Percentiles rank a stretch among this genome's conserved stretches.
These are phyloP conservation scores for Drosophila lacertosa DNA, from an alignment of 1,140 invertebrate species.

Conservation along the genomic window DNA sequence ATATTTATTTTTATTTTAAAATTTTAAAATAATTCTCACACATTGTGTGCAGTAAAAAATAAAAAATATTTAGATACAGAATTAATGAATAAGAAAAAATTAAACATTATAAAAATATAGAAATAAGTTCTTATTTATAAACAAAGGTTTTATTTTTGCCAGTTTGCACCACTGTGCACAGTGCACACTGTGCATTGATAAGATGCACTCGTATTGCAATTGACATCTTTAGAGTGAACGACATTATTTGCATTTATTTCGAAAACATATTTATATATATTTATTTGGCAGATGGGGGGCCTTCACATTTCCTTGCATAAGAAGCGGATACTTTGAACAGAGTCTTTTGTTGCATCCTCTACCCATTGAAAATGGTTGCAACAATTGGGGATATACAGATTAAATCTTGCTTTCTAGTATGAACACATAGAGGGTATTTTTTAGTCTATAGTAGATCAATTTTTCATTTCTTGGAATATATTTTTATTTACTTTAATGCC, in stretches of 20 bases:
- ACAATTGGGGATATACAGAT: no score
- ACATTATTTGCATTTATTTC: constrained; percentile 73
- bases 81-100: background rate
- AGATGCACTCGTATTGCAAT: constrained; percentile 49
- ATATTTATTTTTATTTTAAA: background rate
- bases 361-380: background rate
- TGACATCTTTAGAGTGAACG: constrained; percentile 69
- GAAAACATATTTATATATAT: constrained; percentile 3
- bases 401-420: no score
- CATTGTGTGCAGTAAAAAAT: no score
- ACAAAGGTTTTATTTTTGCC: no score
- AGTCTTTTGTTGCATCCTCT: background rate
- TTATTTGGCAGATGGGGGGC: constrained; percentile 1
- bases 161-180: constrained; percentile 40
- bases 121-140: no score
- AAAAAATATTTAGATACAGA: background rate
- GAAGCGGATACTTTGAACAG: constrained; percentile 10
- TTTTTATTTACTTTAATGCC: constrained; percentile 11
- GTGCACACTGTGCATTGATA: constrained; percentile 38
- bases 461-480: background rate
- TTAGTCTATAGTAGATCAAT: background rate
- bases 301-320: constrained; percentile 21
- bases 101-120: no score
- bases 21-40: no score
- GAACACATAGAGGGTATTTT: background rate